These are phyloP conservation scores for Polyommatus icarus DNA, from an alignment of 2,888 invertebrate species.

Conservation along the genomic window DNA sequence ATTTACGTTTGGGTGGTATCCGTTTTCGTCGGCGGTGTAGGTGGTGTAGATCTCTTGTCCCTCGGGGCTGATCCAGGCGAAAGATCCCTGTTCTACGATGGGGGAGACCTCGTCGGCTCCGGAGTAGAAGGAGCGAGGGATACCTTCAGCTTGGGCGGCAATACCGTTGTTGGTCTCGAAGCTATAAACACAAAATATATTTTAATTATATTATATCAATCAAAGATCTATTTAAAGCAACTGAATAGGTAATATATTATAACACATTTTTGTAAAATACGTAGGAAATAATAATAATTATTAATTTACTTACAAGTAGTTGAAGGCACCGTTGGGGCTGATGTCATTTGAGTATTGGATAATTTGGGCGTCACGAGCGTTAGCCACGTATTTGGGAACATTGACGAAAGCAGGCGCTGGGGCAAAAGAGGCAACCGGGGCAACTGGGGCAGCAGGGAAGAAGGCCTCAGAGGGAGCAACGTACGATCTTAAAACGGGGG, in stretches of 20 bases:
- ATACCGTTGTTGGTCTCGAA: constrained; percentile 83
- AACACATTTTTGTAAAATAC: not conserved
- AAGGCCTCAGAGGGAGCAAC: constrained; percentile 11
- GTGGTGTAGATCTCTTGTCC: constrained; percentile 77
- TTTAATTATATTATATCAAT: not conserved
- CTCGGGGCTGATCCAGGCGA: constrained; percentile 79
- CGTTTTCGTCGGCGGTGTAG: constrained; percentile 84
- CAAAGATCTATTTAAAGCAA: not conserved
- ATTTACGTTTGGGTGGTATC: constrained; percentile 81
- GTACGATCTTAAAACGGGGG: constrained; percentile 32
- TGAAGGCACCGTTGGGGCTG: constrained; percentile 68
- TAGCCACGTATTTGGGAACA: constrained; percentile 35
- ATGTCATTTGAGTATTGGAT: constrained; percentile 60
- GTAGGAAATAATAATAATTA: not conserved
- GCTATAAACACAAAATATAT: constrained; percentile 57
- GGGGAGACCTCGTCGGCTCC: constrained; percentile 52
- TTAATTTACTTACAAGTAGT: constrained; percentile 60
- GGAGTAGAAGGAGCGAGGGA: constrained; percentile 63
- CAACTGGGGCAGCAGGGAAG: constrained; percentile 11
- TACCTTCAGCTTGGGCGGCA: constrained; percentile 78
- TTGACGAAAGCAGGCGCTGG: constrained; percentile 25
- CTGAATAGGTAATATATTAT: not conserved
- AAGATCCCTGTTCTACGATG: constrained; percentile 71
- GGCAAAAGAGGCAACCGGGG: constrained; percentile 29
- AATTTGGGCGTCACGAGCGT: constrained; percentile 40